A percentile compares a stretch with the other conserved stretches of the same genome.
Conservation (phyloP, 2,113 vertebrate species). For the Microcebus lehilahytsara region DNA sequence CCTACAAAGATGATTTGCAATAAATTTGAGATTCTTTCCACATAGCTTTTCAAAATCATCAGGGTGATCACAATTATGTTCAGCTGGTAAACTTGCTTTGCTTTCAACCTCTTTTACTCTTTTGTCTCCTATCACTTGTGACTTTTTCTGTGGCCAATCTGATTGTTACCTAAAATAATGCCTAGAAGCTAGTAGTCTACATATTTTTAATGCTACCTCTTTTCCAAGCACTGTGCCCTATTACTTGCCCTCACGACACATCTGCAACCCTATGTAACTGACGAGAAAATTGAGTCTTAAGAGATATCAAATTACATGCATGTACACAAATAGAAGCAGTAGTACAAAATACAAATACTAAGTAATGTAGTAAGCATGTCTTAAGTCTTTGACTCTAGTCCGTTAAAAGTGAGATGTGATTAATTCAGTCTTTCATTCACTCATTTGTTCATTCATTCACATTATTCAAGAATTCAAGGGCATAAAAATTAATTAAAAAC, state of each 20-base stretch:
- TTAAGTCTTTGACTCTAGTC: neutral
- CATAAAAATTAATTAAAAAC: neutral
- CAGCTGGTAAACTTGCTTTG: neutral
- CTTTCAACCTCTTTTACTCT: neutral
- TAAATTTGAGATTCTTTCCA: neutral
- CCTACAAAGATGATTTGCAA: neutral
- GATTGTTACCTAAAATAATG: neutral
- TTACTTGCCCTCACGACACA: neutral
- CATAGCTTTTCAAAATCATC: neutral
- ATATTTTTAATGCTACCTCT: neutral
- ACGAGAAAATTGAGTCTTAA: neutral
- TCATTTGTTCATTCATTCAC: neutral
- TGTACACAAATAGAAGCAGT: neutral
- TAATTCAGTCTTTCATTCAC: neutral
- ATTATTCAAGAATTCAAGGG: neutral
- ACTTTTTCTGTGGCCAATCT: neutral
- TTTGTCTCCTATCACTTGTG: neutral
- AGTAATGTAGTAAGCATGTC: neutral
- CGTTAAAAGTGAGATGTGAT: neutral
- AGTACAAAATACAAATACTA: too few species aligned
- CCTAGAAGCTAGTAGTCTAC: neutral
- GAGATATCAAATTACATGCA: neutral
- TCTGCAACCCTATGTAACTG: neutral
- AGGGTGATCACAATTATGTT: neutral
- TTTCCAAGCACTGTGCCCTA: neutral